phyloP scores from a whole-genome alignment of 1,140 invertebrate species.

The Rhysida immarginata region DNA sequence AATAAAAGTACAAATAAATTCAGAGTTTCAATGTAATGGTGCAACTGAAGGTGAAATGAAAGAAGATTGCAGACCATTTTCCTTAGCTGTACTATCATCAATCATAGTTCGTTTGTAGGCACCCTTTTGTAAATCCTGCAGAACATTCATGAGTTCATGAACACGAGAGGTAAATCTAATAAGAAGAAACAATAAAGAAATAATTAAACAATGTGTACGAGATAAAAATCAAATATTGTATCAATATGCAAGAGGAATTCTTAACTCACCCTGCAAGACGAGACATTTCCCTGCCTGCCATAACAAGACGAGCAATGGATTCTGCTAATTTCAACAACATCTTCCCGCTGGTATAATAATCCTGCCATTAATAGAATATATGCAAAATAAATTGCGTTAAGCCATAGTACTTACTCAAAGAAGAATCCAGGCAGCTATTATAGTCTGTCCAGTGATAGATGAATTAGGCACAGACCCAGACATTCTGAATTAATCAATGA shows the following conservation, averaged over 20 bases:
- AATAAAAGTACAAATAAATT: no score
- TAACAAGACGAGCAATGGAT: conserved; percentile 81
- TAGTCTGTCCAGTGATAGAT: no score
- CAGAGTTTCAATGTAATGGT: no score
- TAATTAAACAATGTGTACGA: no score
- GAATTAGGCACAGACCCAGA: no score
- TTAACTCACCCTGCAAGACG: conserved; percentile 66
- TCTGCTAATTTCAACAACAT: conserved; percentile 95
- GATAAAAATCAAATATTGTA: no score
- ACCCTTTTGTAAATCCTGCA: conserved; percentile 72
- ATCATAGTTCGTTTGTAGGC: conserved; percentile 81
- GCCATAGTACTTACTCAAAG: no score
- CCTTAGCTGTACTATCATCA: conserved; percentile 25
- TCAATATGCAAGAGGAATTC: neutral
- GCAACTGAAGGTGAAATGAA: no score
- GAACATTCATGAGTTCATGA: conserved; percentile 69
- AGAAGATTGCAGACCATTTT: no score
- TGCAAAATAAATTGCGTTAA: no score
- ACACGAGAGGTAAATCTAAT: conserved; percentile 68
- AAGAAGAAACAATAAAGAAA: conserved; percentile 4
- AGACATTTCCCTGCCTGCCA: conserved; percentile 87
- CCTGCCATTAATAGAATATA: conserved; percentile 37
- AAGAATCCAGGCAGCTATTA: no score
- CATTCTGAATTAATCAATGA: no score
- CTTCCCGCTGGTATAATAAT: conserved; percentile 89